These are phyloP conservation scores for Cynopterus brachyotis DNA, from an alignment of 2,113 vertebrate genomes.

Conservation along the genomic window DNA sequence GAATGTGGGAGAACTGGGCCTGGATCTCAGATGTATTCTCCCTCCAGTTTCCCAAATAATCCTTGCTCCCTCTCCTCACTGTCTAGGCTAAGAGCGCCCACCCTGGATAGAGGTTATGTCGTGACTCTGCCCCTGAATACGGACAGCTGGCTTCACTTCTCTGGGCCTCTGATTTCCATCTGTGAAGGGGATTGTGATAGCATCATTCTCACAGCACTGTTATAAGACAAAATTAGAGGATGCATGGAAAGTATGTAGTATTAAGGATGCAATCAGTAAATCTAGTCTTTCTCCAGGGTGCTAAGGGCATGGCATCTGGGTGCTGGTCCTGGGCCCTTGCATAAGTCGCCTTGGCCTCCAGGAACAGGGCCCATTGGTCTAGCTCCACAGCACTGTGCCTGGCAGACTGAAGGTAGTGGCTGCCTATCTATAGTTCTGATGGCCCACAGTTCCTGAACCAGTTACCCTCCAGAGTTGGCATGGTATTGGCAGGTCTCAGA, in stretches of 20 bases:
- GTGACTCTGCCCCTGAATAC: background rate
- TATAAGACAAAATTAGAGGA: background rate
- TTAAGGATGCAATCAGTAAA: background rate
- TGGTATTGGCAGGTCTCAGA: background rate
- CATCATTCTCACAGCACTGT: background rate
- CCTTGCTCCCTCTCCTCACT: background rate
- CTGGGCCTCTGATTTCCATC: conserved; percentile 4
- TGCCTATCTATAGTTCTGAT: conserved; percentile 1
- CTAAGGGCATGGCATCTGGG: background rate
- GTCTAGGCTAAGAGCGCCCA: background rate
- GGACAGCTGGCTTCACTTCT: background rate
- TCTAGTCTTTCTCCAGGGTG: conserved; percentile 7
- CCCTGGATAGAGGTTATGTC: background rate
- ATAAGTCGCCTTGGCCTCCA: background rate
- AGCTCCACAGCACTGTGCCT: background rate
- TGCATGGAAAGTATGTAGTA: background rate
- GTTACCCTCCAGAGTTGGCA: background rate
- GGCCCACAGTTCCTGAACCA: conserved; percentile 11
- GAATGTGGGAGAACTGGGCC: background rate
- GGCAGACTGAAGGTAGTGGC: conserved; percentile 15
- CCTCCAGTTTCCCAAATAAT: background rate
- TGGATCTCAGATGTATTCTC: background rate
- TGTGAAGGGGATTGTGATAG: background rate
- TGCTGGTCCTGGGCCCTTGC: background rate
- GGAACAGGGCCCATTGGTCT: background rate